Evolutionary conservation across 2,888 invertebrate genomes (phyloP).

Genomic region (Tenthredo distinguenda): DNA sequence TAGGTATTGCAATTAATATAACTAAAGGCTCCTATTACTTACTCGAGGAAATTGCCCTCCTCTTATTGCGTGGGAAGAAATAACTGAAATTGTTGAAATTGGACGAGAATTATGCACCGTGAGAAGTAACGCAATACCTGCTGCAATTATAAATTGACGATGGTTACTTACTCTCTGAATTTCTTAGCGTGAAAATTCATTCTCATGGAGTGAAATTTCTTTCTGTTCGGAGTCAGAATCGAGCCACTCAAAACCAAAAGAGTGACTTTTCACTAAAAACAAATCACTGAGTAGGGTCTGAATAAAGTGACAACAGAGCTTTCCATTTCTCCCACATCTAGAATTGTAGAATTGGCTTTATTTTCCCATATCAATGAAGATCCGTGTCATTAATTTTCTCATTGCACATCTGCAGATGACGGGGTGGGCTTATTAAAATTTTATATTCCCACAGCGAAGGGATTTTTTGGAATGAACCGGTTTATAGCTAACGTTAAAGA

Average conservation of each 20-base stretch:
- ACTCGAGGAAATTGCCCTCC: not conserved
- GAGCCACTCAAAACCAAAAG: too few relatives aligned
- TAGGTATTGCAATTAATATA: not conserved
- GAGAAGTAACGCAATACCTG: not conserved
- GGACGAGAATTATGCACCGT: not conserved
- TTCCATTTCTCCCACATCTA: not conserved
- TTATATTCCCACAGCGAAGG: not conserved
- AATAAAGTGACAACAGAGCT: not conserved
- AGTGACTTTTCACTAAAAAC: too few relatives aligned
- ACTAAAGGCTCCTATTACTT: not conserved
- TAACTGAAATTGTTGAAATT: not conserved
- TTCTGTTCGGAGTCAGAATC: too few relatives aligned
- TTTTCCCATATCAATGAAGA: not conserved
- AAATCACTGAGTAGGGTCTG: not conserved
- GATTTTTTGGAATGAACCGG: not conserved
- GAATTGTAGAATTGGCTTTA: not conserved
- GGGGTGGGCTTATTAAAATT: not conserved
- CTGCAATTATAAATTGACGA: not conserved
- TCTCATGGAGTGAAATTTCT: too few relatives aligned
- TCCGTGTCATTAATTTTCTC: not conserved
- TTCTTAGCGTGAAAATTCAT: too few relatives aligned
- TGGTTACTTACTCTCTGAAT: not conserved
- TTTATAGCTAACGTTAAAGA: not conserved
- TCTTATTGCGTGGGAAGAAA: not conserved
- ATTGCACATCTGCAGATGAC: not conserved